A percentile compares a stretch with the other conserved stretches of the same genome.
These are phyloP conservation scores for Suricata suricatta DNA, from an alignment of 2,113 vertebrate genomes.

Conservation along the genomic window DNA sequence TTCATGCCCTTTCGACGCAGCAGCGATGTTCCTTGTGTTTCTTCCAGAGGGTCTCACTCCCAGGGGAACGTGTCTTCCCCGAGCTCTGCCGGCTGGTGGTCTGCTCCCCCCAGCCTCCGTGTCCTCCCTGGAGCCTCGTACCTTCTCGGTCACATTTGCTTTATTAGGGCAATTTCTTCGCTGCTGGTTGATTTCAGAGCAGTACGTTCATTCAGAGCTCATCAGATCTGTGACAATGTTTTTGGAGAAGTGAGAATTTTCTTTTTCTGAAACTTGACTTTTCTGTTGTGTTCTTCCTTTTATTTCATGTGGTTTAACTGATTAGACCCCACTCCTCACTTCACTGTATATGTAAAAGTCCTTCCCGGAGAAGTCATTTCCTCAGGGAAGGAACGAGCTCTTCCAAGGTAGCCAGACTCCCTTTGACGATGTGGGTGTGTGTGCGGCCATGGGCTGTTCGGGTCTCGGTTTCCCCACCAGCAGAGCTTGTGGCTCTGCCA, in stretches of 20 bases:
- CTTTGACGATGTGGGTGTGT: not conserved
- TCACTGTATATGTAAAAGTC: not conserved
- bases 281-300: not conserved
- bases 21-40: not conserved
- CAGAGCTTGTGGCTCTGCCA: not conserved
- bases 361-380: not conserved
- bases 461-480: not conserved
- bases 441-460: not conserved
- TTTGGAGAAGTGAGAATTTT: not conserved
- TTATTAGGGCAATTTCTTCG: not conserved
- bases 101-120: not conserved
- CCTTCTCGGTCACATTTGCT: not conserved
- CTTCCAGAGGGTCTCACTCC: not conserved
- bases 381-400: too few species aligned
- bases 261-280: not conserved
- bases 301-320: not conserved
- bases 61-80: not conserved
- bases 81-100: not conserved
- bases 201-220: not conserved
- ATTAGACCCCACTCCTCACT: not conserved
- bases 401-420: not conserved
- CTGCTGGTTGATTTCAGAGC: not conserved
- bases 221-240: not conserved
- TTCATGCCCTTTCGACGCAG: not conserved
- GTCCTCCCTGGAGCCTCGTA: not conserved